Percentiles rank a stretch among this genome's conserved stretches.
Conservation (phyloP, 1,140 invertebrate genomes). For the Chrysopa pallens region DNA sequence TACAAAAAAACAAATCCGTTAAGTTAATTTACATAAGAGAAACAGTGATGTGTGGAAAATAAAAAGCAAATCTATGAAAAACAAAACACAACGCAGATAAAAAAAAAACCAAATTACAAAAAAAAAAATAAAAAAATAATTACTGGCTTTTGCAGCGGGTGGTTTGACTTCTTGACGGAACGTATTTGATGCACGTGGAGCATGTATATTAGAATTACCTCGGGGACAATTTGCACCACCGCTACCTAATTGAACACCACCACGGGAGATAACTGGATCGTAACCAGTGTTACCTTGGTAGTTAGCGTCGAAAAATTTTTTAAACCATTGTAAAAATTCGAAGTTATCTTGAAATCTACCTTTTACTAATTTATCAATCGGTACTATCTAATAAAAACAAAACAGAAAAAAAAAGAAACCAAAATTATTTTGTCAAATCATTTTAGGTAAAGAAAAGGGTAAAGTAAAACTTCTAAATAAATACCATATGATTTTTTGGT, state of each 20-base stretch:
- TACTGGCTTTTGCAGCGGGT: too few species aligned
- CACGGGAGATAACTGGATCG: constrained; percentile 69
- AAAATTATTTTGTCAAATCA: constrained; percentile 13
- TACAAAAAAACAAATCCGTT: too few species aligned
- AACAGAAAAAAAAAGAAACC: constrained; percentile 24
- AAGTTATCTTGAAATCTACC: constrained; percentile 96
- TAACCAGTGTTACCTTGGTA: constrained; percentile 76
- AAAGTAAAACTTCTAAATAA: constrained; percentile 16
- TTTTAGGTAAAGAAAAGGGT: constrained; percentile 24
- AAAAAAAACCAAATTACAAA: too few species aligned
- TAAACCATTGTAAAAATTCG: constrained; percentile 99
- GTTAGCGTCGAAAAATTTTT: constrained; percentile 98
- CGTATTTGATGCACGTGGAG: too few species aligned
- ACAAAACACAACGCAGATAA: too few species aligned
- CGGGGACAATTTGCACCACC: constrained; percentile 37
- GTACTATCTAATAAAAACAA: constrained; percentile 53
- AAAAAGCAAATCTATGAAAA: too few species aligned
- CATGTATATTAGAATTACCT: constrained; percentile 10
- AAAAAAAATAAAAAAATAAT: too few species aligned
- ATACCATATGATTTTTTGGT: constrained; percentile 5
- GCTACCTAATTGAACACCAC: constrained; percentile 63
- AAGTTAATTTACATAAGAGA: too few species aligned
- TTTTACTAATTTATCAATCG: constrained; percentile 80
- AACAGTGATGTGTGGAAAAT: too few species aligned
- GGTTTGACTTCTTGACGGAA: too few species aligned